A percentile compares a stretch with the other conserved stretches of the same genome.
Conservation (phyloP, 2,113 vertebrate species). For the Bubo blakistoni region DNA sequence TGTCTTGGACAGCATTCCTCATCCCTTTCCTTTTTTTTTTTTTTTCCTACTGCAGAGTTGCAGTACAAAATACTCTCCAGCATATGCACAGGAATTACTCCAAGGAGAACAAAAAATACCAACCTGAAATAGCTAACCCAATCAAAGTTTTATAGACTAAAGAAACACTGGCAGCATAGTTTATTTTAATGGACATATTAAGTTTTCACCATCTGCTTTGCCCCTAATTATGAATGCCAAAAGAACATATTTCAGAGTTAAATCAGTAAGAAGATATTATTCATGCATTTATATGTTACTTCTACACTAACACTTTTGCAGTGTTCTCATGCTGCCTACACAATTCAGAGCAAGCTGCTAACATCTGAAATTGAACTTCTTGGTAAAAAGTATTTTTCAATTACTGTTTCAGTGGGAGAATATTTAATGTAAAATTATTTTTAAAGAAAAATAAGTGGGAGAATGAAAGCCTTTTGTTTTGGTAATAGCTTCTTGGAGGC, state of each 20-base stretch:
- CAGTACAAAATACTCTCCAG: background rate
- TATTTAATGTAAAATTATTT: background rate
- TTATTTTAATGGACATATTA: slow-evolving; percentile 58
- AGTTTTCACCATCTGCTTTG: slow-evolving; percentile 70
- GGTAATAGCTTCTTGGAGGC: background rate
- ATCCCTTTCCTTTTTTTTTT: background rate
- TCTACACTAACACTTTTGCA: background rate
- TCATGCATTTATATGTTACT: slow-evolving; percentile 32
- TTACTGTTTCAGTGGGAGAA: background rate
- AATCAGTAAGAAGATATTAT: slow-evolving; percentile 13
- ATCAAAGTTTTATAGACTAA: slow-evolving; percentile 24
- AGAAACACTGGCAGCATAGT: slow-evolving; percentile 9
- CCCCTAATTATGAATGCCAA: slow-evolving; percentile 58
- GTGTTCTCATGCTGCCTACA: slow-evolving; percentile 7
- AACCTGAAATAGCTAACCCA: slow-evolving; percentile 6
- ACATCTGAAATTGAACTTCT: background rate
- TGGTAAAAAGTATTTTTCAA: background rate
- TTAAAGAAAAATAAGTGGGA: background rate
- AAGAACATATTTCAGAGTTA: slow-evolving; percentile 64
- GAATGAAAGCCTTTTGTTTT: slow-evolving; percentile 3
- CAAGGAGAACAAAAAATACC: slow-evolving; percentile 5
- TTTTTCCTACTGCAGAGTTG: background rate
- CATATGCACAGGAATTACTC: background rate
- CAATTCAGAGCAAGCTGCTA: background rate
- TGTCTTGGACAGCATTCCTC: background rate